Percentiles rank a stretch among this genome's conserved stretches.
Conservation (phyloP, 1,140 invertebrate species). For the Manduca sexta region DNA sequence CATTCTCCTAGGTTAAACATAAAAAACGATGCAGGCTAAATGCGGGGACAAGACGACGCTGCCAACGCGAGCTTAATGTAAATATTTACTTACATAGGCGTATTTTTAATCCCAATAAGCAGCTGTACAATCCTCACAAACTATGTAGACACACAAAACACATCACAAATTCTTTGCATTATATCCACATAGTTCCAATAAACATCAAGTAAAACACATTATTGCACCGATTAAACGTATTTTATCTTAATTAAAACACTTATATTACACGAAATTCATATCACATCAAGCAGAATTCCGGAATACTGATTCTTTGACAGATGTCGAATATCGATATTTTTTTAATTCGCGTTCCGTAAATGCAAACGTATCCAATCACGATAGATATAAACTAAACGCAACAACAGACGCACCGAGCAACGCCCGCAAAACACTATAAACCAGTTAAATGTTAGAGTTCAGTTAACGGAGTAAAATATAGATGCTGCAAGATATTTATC, state of each 20-base stretch:
- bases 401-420: constrained; percentile 18
- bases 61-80: constrained; percentile 24
- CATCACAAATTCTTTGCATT: constrained; percentile 50
- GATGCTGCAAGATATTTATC: no score
- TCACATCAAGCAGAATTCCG: constrained; percentile 31
- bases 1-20: no score
- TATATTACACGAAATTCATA: constrained; percentile 33
- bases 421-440: constrained; percentile 12
- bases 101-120: constrained; percentile 56
- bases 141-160: constrained; percentile 47
- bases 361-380: constrained; percentile 20
- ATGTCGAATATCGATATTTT: constrained; percentile 34
- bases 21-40: no score
- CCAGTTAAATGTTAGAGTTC: no score
- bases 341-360: constrained; percentile 18
- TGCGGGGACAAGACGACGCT: background rate
- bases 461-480: no score
- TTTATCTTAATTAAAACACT: no score
- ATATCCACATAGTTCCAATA: constrained; percentile 41
- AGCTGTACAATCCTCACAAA: constrained; percentile 38
- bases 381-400: constrained; percentile 21
- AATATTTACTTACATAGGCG: constrained; percentile 66
- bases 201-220: constrained; percentile 30
- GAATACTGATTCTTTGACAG: constrained; percentile 38
- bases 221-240: constrained; percentile 17